A percentile compares a stretch with the other conserved stretches of the same genome.
Evolutionary conservation across 2,888 invertebrate genomes (phyloP).

Genomic region (Drosophila engyochracea): DNA sequence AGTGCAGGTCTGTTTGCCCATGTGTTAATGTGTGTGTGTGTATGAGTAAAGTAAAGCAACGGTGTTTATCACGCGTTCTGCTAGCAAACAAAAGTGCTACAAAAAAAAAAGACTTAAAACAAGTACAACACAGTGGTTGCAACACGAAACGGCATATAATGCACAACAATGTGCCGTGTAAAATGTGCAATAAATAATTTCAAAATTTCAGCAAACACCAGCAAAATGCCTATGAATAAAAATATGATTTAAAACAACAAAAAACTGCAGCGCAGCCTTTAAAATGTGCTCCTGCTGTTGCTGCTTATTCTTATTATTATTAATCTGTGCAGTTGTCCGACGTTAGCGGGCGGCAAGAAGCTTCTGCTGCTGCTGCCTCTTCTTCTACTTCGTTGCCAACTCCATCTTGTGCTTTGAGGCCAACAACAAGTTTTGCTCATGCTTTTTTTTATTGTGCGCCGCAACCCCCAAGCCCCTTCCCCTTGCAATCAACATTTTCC

Average conservation of each 20-base stretch:
- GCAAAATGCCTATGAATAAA: constrained; percentile 47
- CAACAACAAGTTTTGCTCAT: constrained; percentile 75
- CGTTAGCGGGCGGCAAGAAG: constrained; percentile 60
- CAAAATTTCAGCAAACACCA: constrained; percentile 69
- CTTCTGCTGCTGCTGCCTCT: constrained; percentile 33
- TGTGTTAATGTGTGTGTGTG: constrained; percentile 13
- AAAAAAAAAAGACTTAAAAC: constrained; percentile 32
- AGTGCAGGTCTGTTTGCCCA: constrained; percentile 14
- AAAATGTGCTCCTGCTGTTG: constrained; percentile 15
- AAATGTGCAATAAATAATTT: constrained; percentile 71
- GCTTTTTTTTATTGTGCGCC: constrained; percentile 32
- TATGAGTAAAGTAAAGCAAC: constrained; percentile 42
- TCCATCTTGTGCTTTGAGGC: constrained; percentile 66
- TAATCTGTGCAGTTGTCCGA: constrained; percentile 11
- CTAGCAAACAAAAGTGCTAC: constrained; percentile 50
- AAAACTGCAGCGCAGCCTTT: constrained; percentile 39
- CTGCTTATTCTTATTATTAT: constrained; percentile 16
- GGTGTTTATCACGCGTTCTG: constrained; percentile 55
- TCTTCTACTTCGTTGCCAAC: constrained; percentile 38
- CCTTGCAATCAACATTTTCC: constrained; percentile 60
- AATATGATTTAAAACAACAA: background rate
- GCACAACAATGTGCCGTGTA: constrained; percentile 55
- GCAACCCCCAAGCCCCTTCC: constrained; percentile 9
- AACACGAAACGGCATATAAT: constrained; percentile 56
- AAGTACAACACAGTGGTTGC: constrained; percentile 32